Base-by-base conservation (phyloP, 2,113 vertebrate genomes). In the Catharus bicknelli region DNA sequence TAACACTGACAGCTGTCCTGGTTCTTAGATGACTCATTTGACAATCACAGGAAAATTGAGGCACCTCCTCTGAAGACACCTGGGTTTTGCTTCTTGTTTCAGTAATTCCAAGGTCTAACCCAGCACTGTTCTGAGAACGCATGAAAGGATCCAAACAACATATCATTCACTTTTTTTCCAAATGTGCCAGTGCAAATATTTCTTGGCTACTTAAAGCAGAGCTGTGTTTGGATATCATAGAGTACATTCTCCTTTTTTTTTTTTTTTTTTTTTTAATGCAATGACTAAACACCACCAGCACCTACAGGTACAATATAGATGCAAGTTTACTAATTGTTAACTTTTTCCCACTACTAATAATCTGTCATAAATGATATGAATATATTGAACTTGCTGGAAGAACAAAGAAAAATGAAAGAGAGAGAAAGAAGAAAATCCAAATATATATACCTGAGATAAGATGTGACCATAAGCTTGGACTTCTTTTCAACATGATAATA, bases 51-150 rank as follows among this genome's bases (percentile, higher is more conserved):
- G 43, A 62, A 74, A 77, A 66, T 5, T 32, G 22, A 22, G 7
- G 10, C 21, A 45, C 2, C 3, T 57, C 21, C 54, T 77, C 54
- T 82, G 53, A 63, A 79, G 26, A 7, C 40, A 16, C 7, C 32
- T 42, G 32, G 2, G 11, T 45, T 90, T 93, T 94, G 5, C 11
- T 19, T 15, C 25, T 59, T 32, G 2, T 77, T 70, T n/a, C 25
- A 47, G 16, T 26, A 62, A 45, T 34, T 32, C 34, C 6, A 48
- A 57, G 20, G 13, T 77, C 25, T 86, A 36, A 68, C 9, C 47
- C 58, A 86, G 11, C 0, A 8, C 7, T 4, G 2, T 10, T 34
- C 7, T 10, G 5, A 80, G 5, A 19, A 8, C 61, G 4, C 8
- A 11, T 40, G 32, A 83, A 89, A 80, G 11, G 17, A 55, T 13